Evolutionary conservation across 2,888 invertebrate species (phyloP), one percentile per base, ranked within the genome.

Genomic region (Cepaea hortensis): DNA sequence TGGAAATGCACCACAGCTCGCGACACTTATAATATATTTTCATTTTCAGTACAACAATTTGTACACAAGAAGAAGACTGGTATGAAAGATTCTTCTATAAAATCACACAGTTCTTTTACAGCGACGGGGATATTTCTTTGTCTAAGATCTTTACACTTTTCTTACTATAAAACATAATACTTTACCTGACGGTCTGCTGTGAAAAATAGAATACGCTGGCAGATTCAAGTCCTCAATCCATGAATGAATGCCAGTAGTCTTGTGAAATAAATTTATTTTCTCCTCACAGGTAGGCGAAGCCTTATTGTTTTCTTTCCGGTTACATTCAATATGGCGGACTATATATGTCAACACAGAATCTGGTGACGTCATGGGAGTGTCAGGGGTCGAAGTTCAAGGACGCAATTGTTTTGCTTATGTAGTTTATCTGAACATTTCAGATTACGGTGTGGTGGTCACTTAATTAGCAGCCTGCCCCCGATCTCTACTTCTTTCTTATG

Each of bases 221-320:
- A 9, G 70, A 18, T 81, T 20, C 7, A n/a, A 48, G 6, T 20
- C 62, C 35, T 62, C 72, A 75, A 73, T 83, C 75, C 83, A n/a
- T 35, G 61, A 83, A 18, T 18, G 61, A 75, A 61, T 11, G 73
- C 62, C 55, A 72, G n/a, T 48, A 73, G 15, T 70, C 83, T 46
- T 18, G 62, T 61, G 48, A 72, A 61, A 61, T 55, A 18, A 20
- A 5, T n/a, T 0, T 3, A 35, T 61, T n/a, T 61, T 62, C 62
- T 77, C 77, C 79, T 61, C 77, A 62, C 35, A 5, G 79, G 13
- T 62, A 61, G 15, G 15, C 23, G 61, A 79, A 62, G 62, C 35
- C 62, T 79, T 61, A 46, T 80, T 85, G 85, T 85, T 85, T 80
- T 85, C 85, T 80, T 85, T 85, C 85, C 85, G 85, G 85, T 85